Conservation (phyloP, 2,888 invertebrate species). For the Drosophila antonietae region DNA sequence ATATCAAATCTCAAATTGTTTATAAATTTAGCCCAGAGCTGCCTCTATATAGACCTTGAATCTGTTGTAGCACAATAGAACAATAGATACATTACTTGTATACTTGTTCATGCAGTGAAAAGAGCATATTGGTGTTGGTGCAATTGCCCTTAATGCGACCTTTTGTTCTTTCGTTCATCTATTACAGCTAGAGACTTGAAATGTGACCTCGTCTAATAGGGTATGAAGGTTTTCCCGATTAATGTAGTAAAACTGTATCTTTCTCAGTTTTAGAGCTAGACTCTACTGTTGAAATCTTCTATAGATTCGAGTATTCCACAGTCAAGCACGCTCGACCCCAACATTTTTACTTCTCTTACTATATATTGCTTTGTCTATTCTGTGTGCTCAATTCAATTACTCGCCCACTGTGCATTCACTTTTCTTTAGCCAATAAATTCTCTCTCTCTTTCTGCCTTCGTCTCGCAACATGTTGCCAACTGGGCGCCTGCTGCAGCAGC, state of each 20-base stretch:
- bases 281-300: too few species aligned
- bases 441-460: not conserved
- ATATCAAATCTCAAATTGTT: not conserved
- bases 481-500: conserved; percentile 26
- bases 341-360: not conserved
- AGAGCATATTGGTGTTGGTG: not conserved
- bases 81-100: conserved; percentile 1
- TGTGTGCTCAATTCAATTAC: not conserved
- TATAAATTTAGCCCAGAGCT: not conserved
- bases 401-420: conserved; percentile 55
- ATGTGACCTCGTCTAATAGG: too few species aligned
- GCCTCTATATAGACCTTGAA: not conserved
- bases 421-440: conserved; percentile 48
- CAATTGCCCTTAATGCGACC: too few species aligned
- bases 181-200: too few species aligned
- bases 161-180: too few species aligned
- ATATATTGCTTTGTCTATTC: not conserved
- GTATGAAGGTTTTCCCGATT: too few species aligned
- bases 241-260: too few species aligned
- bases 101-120: not conserved
- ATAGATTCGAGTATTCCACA: too few species aligned
- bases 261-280: too few species aligned
- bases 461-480: conserved; percentile 27
- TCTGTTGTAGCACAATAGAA: not conserved
- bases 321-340: not conserved